These are phyloP conservation scores for Euzophera pinguis DNA, from an alignment of 2,888 invertebrate genomes.

Conservation along the genomic window DNA sequence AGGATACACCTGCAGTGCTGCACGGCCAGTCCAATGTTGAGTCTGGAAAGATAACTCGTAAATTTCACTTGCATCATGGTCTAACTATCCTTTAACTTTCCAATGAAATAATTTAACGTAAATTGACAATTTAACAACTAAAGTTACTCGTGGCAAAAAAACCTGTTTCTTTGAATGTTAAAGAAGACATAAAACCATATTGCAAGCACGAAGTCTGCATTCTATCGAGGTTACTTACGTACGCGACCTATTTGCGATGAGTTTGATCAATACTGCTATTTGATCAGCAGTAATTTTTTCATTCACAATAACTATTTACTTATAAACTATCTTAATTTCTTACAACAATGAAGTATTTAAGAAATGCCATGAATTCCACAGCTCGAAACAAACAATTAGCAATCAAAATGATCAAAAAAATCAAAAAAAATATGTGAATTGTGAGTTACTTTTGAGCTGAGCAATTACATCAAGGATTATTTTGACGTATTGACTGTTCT, in stretches of 20 bases:
- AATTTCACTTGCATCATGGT: constrained; percentile 30
- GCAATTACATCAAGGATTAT: no score
- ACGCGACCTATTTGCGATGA: constrained; percentile 13
- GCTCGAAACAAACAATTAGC: no score
- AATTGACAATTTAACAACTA: background rate
- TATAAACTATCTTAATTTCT: background rate
- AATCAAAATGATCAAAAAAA: no score
- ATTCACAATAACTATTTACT: background rate
- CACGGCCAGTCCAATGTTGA: constrained; percentile 28
- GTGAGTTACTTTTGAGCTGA: no score
- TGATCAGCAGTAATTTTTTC: background rate
- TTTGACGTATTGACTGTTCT: no score
- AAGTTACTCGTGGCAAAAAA: background rate
- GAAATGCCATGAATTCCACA: no score
- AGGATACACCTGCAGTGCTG: constrained; percentile 30
- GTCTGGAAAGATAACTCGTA: constrained; percentile 36
- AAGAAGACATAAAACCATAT: constrained; percentile 1
- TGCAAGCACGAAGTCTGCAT: constrained; percentile 5
- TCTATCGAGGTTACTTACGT: constrained; percentile 17
- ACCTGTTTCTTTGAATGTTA: background rate
- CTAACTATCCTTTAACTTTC: constrained; percentile 11
- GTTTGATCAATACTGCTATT: constrained; percentile 9
- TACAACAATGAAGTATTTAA: background rate
- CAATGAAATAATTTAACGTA: no score
- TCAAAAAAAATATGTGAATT: no score